Base-by-base conservation (phyloP, 2,113 vertebrate genomes). In the Eublepharis macularius region DNA sequence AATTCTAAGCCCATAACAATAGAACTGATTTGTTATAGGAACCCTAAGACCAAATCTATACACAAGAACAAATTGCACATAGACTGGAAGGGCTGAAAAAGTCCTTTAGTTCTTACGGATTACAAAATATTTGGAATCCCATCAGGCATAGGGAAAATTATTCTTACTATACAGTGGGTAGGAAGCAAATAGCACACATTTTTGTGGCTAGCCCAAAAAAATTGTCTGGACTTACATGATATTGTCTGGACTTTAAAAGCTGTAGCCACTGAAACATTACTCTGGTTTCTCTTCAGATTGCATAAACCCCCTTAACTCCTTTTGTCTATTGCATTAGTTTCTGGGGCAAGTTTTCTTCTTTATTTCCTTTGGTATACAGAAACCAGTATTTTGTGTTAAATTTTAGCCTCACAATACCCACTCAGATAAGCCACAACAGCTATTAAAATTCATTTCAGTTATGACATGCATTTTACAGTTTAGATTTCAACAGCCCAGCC, bases 151-250 rank as follows among this genome's bases (percentile, higher is more conserved):
- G 91, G 91, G 94, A 93, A 93, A 93, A 95, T 92, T 91, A 94
- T 89, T 96, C 94, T 93, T 90, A 93, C 93, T 94, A 96, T 93
- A 91, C 88, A 95, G 95, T 92, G 95, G 95, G 90, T 92, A 93
- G 94, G 93, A 94, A 95, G 95, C 93, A 96, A 96, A 96, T 96
- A 95, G 95, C 94, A 94, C 89, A 95, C 94, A 96, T 96, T 94
- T 93, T 95, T 96, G 95, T 96, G 96, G 95, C 95, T 95, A 93
- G 88, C 93, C 95, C 89, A 81, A 86, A 89, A 93, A 92, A 87
- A 90, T 85, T 69, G 87, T 93, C 90, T 92, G 91, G 86, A 90
- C 92, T 95, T 94, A 92, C 82, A 90, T 72, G 91, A 80, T 63
- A 86, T 80, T 86, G 77, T 60, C 77, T 74, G 70, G 21, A 88